A percentile compares a stretch with the other conserved stretches of the same genome.
Conservation (phyloP, 2,797 vertebrate genomes). For the Avahi laniger region DNA sequence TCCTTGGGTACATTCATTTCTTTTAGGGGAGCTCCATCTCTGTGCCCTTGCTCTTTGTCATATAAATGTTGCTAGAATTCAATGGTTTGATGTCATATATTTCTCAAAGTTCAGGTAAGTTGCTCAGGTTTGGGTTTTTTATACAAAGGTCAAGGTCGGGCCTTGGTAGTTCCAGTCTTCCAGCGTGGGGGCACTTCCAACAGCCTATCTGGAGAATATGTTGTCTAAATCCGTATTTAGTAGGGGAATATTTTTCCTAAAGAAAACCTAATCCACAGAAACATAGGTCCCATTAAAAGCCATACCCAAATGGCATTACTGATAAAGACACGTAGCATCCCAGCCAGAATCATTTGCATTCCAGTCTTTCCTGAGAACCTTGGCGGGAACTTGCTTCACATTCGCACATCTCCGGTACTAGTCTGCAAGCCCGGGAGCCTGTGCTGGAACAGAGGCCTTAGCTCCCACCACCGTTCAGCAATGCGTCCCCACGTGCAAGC, state of each 20-base stretch:
- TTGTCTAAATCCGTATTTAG: background rate
- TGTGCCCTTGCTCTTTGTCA: background rate
- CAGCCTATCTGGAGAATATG: background rate
- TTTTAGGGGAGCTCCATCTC: background rate
- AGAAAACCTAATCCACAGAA: constrained; percentile 9
- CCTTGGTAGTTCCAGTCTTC: background rate
- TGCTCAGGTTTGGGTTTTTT: background rate
- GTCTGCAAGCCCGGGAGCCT: background rate
- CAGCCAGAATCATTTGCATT: background rate
- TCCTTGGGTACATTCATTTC: background rate
- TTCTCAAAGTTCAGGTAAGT: background rate
- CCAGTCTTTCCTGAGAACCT: background rate
- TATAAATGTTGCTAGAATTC: background rate
- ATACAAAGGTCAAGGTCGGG: background rate
- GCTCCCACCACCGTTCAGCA: background rate
- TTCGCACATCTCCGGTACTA: background rate
- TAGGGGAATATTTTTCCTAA: background rate
- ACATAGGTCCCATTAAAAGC: background rate
- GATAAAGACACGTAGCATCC: background rate
- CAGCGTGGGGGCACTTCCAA: background rate
- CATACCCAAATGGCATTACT: background rate
- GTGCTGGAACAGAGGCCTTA: background rate
- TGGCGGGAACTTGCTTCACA: background rate
- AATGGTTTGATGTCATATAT: background rate
- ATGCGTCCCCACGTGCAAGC: background rate